Conservation (phyloP, 2,888 invertebrate genomes). For the Seira ritae region DNA sequence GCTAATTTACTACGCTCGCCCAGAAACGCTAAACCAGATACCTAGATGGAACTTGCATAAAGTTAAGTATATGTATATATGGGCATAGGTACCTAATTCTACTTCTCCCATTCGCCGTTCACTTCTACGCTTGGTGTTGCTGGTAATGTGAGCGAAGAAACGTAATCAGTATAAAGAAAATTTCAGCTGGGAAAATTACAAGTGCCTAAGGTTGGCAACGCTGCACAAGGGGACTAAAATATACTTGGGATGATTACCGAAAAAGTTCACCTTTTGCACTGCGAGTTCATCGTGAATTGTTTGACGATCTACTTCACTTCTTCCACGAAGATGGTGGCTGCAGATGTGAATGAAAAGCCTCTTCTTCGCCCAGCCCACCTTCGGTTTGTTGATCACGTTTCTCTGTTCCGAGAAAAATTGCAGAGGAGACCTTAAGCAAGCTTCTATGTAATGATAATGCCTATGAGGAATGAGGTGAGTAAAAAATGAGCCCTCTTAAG, state of each 20-base stretch:
- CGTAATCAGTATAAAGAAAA: background rate
- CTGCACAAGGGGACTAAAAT: background rate
- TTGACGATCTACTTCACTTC: background rate
- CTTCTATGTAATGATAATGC: constrained; percentile 18
- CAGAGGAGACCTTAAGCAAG: background rate
- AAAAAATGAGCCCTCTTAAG: background rate
- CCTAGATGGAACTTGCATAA: too few species aligned
- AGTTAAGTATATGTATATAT: too few species aligned
- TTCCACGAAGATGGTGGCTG: background rate
- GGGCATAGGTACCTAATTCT: too few species aligned
- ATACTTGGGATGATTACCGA: background rate
- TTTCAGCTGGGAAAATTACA: background rate
- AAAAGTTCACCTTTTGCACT: background rate
- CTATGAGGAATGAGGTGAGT: constrained; percentile 1
- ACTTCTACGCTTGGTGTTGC: too few species aligned
- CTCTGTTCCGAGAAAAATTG: background rate
- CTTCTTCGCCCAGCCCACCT: background rate
- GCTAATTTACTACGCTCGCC: constrained; percentile 4
- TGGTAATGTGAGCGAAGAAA: too few species aligned
- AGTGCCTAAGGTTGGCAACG: background rate
- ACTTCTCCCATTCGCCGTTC: background rate
- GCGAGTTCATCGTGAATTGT: background rate
- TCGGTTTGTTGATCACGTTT: constrained; percentile 60
- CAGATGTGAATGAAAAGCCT: background rate
- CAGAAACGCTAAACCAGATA: background rate